Base-by-base conservation (phyloP, 1,140 invertebrate species). In the Philopotamus ludificatus region DNA sequence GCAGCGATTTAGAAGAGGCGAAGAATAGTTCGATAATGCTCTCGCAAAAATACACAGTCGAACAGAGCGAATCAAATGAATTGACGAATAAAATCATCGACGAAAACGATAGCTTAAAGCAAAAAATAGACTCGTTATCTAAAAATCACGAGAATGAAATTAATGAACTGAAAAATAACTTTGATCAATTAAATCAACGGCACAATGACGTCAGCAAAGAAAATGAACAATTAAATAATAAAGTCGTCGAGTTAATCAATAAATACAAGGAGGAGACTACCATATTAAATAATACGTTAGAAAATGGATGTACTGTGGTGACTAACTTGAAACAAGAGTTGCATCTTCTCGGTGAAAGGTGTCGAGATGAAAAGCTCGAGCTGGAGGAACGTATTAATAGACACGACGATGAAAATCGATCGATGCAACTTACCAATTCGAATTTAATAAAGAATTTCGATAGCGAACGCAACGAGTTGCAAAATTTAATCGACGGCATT, bases 241-340 rank as follows among this genome's bases (percentile, higher is more conserved):
- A 39, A n/a, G n/a, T 39, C 8, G 34, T 8, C 8, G 34, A 8
- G n/a, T 39, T 39, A n/a, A 39, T 39, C 8, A 39, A 39, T 8
- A 39, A 39, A n/a, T 39, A 39, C 34, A n/a, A 39, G n/a, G n/a
- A 8, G 8, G 34, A 39, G n/a, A 39, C 8, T 8, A 39, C 34
- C 8, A n/a, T 8, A 39, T 8, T 39, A n/a, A 39, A 8, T 8
- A 39, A 39, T n/a, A 8, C 34, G 34, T 39, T 8, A 8, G 34
- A 39, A 39, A 39, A 39, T 8, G 34, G 7, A 8, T n/a, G n/a
- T n/a, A 8, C 8, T 8, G 34, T 39, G 7, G 34, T n/a, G 34
- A n/a, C 8, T n/a, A 23, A 53, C 18, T 53, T 53, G 23, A 22
- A 22, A 53, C 20, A 53, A 3, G 50, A 53, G 4, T 21, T 53